These are phyloP conservation scores for Oncorhynchus gorbuscha DNA, from an alignment of 2,113 vertebrate genomes.

Conservation along the genomic window DNA sequence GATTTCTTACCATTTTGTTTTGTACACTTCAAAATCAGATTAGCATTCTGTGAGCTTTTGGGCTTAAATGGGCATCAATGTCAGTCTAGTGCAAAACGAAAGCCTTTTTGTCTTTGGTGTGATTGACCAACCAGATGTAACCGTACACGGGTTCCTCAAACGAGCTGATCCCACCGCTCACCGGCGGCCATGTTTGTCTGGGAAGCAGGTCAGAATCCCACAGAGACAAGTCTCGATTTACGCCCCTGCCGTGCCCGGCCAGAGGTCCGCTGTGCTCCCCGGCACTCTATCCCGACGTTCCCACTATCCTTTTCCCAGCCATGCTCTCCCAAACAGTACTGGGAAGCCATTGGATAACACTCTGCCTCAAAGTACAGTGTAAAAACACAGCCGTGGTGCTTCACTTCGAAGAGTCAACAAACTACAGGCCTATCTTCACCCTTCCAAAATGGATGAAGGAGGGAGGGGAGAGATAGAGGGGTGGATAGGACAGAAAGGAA, in stretches of 20 bases:
- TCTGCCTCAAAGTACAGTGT: too few relatives aligned
- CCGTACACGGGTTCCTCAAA: constrained; percentile 26
- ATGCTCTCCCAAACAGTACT: neutral
- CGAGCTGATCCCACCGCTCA: constrained; percentile 2
- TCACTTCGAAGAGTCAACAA: too few relatives aligned
- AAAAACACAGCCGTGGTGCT: too few relatives aligned
- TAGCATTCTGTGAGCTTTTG: constrained; percentile 1
- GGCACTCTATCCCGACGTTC: neutral
- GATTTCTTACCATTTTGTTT: neutral
- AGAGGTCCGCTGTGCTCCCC: neutral
- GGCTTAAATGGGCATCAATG: neutral
- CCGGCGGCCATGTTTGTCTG: constrained; percentile 38
- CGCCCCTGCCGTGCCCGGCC: constrained; percentile 7
- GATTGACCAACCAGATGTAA: constrained; percentile 28
- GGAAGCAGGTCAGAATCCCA: constrained; percentile 28
- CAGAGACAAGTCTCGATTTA: constrained; percentile 41
- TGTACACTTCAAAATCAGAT: too few relatives aligned
- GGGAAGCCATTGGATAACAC: too few relatives aligned
- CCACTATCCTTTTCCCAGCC: neutral
- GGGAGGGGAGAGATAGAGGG: constrained; percentile 49
- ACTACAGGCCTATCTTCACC: neutral
- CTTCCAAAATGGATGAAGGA: constrained; percentile 22
- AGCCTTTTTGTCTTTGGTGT: constrained; percentile 7
- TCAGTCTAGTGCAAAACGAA: neutral
- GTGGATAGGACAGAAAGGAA: constrained; percentile 64